A percentile compares a stretch with the other conserved stretches of the same genome.
These are phyloP conservation scores for Eupithecia subumbrata DNA, from an alignment of 2,888 invertebrate species.

Conservation along the genomic window DNA sequence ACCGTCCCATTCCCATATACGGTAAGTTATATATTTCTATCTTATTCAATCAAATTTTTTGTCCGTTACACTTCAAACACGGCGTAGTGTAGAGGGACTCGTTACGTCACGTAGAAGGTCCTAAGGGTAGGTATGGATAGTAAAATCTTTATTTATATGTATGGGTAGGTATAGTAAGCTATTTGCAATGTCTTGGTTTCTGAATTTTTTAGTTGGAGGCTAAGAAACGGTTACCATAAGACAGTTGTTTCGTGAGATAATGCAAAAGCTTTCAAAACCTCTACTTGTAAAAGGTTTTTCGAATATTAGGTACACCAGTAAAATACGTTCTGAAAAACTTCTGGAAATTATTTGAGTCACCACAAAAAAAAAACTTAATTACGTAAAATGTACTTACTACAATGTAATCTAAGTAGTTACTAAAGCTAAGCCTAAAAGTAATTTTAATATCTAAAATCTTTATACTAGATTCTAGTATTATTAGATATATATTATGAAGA, in stretches of 20 bases:
- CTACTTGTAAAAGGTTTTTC: not conserved
- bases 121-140: conserved; percentile 67
- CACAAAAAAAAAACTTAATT: not conserved
- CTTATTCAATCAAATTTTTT: conserved; percentile 67
- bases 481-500: too few relatives aligned
- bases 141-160: conserved; percentile 51
- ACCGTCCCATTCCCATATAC: conserved; percentile 77
- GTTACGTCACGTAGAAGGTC: conserved; percentile 71
- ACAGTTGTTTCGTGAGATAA: conserved; percentile 44
- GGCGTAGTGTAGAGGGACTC: conserved; percentile 63
- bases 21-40: conserved; percentile 70
- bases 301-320: not conserved
- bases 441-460: too few relatives aligned
- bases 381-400: not conserved
- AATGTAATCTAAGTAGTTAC: too few relatives aligned
- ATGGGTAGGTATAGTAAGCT: conserved; percentile 42
- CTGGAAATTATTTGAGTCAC: not conserved
- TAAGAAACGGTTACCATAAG: conserved; percentile 52
- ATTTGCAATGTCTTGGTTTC: conserved; percentile 52
- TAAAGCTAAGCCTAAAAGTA: too few relatives aligned
- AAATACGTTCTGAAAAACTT: not conserved
- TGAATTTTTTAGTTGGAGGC: conserved; percentile 59
- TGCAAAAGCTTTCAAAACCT: conserved; percentile 36
- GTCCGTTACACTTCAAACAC: conserved; percentile 67
- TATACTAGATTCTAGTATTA: too few relatives aligned